Base-by-base conservation (phyloP, 2,888 invertebrate genomes). In the Lepas anatifera region DNA sequence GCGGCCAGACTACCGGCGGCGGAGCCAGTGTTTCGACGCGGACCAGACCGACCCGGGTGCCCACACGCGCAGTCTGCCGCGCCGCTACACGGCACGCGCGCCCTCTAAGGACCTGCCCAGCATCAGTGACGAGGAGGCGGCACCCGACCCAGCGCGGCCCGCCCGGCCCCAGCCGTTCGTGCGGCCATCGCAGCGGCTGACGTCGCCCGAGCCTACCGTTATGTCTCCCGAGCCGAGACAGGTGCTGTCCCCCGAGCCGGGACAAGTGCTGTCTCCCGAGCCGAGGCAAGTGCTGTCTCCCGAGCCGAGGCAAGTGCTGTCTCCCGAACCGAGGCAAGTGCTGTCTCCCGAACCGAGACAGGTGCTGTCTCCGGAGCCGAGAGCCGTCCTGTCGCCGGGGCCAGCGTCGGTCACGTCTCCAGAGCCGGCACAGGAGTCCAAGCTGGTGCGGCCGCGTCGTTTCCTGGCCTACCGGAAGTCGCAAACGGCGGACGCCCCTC, bases 381-480 rank as follows among this genome's bases (percentile, higher is more conserved):
- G n/a, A n/a, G n/a, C n/a, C n/a, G n/a, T n/a, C n/a, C n/a, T n/a
- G n/a, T n/a, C n/a, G n/a, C n/a, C n/a, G n/a, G n/a, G n/a, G 25
- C 48, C n/a, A 27, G 25, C 13, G 25, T 32, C 11, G 22, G 25
- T 25, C 8, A 3, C 35, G 35, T 58, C 58, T 3, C 58, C 58
- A 22, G 58, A 58, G 58, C 58, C 58, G 16, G n/a, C n/a, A n/a
- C n/a, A n/a, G n/a, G n/a, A n/a, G n/a, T n/a, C n/a, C n/a, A n/a
- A n/a, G n/a, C 32, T 35, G 35, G 58, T 8, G 8, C 32, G 58
- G 35, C 58, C 58, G 18, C 58, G 58, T 35, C 32, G 35, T 32
- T 58, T 58, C 58, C 35, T 58, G 22, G 58, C 58, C 35, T 58
- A 58, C 58, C 32, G 35, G 58, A 58, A 58, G 58, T 58, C 58